Base-by-base conservation (phyloP, 2,797 vertebrate genomes). In the Harpagifer antarcticus region DNA sequence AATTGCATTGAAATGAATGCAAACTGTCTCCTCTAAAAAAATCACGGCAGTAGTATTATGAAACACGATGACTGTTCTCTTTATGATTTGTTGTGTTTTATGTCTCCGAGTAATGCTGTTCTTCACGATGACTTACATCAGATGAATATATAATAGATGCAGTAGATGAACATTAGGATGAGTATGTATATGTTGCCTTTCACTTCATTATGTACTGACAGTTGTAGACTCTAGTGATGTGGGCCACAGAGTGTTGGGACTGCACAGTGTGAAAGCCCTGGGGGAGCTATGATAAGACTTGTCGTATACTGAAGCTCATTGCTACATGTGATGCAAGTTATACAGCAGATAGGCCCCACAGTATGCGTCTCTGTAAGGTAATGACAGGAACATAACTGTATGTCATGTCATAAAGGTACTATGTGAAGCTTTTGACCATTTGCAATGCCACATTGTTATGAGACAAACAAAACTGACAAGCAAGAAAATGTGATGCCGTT, bases 221-320 rank as follows among this genome's bases (percentile, higher is more conserved):
- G 40, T 42, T 66, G 49, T 42, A 6, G 50, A 0, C 33, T 58
- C 59, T 50, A 48, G 23, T 72, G 75, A 86, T 84, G 58, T 83
- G 61, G 72, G 71, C 66, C 78, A 77, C 49, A 27, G 52, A 70
- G 73, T 79, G 20, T 20, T 59, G 55, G 72, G 50, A 76, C 45
- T 49, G 47, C 31, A 66, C 44, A 62, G 43, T 27, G 81, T 52
- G 60, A 79, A 84, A 72, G 49, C 72, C 59, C 61, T 1, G 13
- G 47, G 43, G 76, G 67, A 10, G 79, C 23, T 55, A n/a, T 50
- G 64, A 73, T 19, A 62, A 76, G 58, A 78, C 71, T 31, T 57
- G 66, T 79, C 33, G 14, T 45, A 60, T 14, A 45, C 47, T 72
- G 49, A 7, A 44, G 31, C 48, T 70, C 5, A 1, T 23, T 48